A percentile compares a stretch with the other conserved stretches of the same genome.
Conservation (phyloP, 2,888 invertebrate species). For the Ichneumoninae sp. region DNA sequence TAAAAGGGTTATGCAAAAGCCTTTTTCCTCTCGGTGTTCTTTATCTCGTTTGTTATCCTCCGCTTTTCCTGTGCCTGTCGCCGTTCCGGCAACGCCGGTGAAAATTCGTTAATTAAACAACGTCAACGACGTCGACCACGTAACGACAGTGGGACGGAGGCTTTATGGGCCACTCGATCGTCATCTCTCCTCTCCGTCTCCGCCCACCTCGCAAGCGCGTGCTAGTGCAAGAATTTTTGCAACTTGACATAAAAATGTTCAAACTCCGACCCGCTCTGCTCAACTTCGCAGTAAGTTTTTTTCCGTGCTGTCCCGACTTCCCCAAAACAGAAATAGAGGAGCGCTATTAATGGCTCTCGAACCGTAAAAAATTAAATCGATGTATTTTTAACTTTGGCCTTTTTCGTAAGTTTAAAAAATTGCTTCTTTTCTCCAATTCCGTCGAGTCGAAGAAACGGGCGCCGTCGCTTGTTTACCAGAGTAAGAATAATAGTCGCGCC, state of each 20-base stretch:
- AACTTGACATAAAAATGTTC: conserved; percentile 11
- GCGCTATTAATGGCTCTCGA: no score
- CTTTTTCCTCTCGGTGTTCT: background rate
- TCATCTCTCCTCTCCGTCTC: background rate
- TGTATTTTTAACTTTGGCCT: background rate
- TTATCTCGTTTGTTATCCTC: background rate
- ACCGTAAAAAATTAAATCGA: no score
- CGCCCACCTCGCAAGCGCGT: background rate
- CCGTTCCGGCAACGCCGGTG: background rate
- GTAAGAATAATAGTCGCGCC: background rate
- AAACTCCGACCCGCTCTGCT: background rate
- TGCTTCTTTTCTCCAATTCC: background rate
- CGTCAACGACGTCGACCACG: conserved; percentile 26
- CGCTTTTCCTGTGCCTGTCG: background rate
- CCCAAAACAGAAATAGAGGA: no score
- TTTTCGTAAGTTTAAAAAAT: background rate
- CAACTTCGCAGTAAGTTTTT: background rate
- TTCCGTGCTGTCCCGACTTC: background rate
- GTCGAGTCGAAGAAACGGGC: background rate
- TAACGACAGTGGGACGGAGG: background rate
- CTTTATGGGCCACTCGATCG: conserved; percentile 41
- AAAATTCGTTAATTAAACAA: conserved; percentile 55
- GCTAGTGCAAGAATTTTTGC: conserved; percentile 25
- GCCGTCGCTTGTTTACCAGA: background rate
- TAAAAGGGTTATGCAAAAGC: conserved; percentile 9